A percentile compares a stretch with the other conserved stretches of the same genome.
These are phyloP conservation scores for Synanthedon formicaeformis DNA, from an alignment of 2,888 invertebrate species.

Conservation along the genomic window DNA sequence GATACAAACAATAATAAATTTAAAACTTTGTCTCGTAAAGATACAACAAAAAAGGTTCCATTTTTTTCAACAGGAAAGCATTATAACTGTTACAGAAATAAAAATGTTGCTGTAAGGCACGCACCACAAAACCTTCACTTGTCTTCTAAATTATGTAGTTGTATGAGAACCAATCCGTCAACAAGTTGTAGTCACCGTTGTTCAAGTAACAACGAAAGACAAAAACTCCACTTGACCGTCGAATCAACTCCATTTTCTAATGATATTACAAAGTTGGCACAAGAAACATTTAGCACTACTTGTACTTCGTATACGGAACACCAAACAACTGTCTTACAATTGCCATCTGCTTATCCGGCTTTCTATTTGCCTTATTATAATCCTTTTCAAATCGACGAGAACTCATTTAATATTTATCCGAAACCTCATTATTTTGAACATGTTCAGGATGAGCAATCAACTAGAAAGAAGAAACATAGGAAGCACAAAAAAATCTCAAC, in stretches of 20 bases:
- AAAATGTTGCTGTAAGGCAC: not conserved
- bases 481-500: not conserved
- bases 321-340: not conserved
- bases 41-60: no score
- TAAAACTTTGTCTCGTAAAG: no score
- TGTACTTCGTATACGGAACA: not conserved
- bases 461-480: not conserved
- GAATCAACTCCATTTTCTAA: not conserved
- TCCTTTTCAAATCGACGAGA: not conserved
- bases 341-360: slow-evolving; percentile 14
- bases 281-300: not conserved
- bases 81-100: no score
- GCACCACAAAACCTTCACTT: slow-evolving; percentile 2
- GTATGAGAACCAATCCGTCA: slow-evolving; percentile 17
- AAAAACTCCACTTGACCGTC: not conserved
- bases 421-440: not conserved
- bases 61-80: no score
- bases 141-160: slow-evolving; percentile 19
- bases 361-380: slow-evolving; percentile 24
- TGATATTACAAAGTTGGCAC: not conserved
- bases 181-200: slow-evolving; percentile 17
- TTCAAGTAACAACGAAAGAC: slow-evolving; percentile 10
- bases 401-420: not conserved
- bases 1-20: no score
- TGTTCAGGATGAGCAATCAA: not conserved